phyloP scores from a whole-genome alignment of 2,113 vertebrate species.

The Pseudolaguvia tuberculata region DNA sequence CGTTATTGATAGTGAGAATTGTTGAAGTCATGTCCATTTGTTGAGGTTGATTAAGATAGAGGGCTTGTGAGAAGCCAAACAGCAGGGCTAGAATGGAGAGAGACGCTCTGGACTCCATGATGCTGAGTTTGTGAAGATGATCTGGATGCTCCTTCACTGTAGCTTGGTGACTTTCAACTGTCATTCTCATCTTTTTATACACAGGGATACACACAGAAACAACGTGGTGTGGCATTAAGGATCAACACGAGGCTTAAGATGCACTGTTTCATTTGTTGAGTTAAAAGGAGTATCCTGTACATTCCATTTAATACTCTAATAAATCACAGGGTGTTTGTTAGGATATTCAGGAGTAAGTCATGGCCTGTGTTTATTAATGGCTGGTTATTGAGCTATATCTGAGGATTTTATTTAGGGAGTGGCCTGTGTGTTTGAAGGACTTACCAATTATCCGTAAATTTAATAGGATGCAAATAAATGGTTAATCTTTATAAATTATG shows the following conservation, averaged over 20 bases:
- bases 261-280: conserved; percentile 8
- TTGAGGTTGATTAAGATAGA: conserved; percentile 4
- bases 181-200: conserved; percentile 7
- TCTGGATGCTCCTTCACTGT: conserved; percentile 30
- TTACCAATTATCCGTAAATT: no score
- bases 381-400: no score
- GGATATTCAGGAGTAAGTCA: neutral
- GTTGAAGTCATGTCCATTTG: conserved; percentile 31
- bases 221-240: neutral
- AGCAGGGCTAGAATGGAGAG: no score
- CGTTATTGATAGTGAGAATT: conserved; percentile 42
- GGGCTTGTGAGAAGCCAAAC: conserved; percentile 35
- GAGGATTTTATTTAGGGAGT: no score
- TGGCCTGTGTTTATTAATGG: neutral
- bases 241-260: neutral
- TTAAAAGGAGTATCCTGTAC: conserved; percentile 9
- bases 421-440: no score
- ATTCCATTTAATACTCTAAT: neutral
- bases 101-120: no score
- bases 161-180: neutral
- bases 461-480: no score
- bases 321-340: neutral
- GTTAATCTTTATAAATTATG: no score
- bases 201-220: neutral
- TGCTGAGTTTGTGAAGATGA: conserved; percentile 39